Evolutionary conservation across 1,140 invertebrate species (phyloP).

Genomic region (Saxidomus purpurata): DNA sequence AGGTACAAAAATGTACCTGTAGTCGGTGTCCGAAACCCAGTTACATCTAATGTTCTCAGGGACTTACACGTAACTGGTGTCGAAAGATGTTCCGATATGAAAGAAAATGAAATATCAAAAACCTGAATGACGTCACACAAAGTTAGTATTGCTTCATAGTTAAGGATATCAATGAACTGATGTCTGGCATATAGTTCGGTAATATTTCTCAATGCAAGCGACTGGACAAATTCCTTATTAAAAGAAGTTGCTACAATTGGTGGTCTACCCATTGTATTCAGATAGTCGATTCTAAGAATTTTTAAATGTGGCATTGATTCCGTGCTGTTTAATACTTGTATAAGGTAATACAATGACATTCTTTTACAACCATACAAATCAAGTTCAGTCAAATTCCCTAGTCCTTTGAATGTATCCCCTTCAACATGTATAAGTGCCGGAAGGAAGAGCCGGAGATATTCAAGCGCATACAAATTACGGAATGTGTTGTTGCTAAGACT

Average conservation of each 20-base stretch:
- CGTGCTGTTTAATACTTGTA: not conserved
- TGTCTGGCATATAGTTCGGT: not conserved
- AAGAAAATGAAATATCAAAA: not conserved
- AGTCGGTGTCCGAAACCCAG: not conserved
- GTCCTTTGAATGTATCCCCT: not conserved
- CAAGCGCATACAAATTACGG: not conserved
- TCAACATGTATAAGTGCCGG: not conserved
- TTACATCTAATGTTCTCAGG: not conserved
- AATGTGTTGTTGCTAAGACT: not conserved
- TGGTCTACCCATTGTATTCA: not conserved
- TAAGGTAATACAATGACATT: not conserved
- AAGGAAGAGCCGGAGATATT: not conserved
- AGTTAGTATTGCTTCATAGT: not conserved
- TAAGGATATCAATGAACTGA: not conserved
- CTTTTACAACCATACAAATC: not conserved
- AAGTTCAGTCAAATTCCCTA: not conserved
- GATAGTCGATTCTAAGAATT: not conserved
- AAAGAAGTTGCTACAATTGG: not conserved
- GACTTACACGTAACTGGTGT: not conserved
- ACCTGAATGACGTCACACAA: not conserved
- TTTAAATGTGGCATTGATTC: not conserved
- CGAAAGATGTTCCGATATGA: not conserved
- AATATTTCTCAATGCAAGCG: not conserved
- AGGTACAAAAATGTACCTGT: not conserved
- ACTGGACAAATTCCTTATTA: not conserved